A percentile compares a stretch with the other conserved stretches of the same genome.
phyloP scores from a whole-genome alignment of 2,888 invertebrate genomes.

The Muschampia plurimacula region DNA sequence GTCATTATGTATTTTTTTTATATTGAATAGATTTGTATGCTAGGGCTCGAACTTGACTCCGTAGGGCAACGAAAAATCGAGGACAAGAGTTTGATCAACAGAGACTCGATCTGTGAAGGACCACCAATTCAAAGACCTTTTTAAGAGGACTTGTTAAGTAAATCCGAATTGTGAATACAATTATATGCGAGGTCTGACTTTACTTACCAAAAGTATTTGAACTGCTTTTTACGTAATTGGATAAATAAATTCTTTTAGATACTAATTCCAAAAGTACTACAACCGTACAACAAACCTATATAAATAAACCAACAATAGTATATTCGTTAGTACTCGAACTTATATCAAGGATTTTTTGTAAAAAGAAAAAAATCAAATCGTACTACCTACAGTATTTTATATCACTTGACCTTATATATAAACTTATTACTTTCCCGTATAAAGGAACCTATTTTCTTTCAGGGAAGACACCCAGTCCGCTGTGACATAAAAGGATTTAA shows the following conservation, averaged over 20 bases:
- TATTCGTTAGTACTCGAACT: too few species aligned
- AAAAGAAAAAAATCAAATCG: too few species aligned
- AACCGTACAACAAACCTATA: too few species aligned
- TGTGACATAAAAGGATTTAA: too few species aligned
- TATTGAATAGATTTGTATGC: slow-evolving; percentile 2
- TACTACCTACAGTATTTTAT: too few species aligned
- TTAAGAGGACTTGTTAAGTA: slow-evolving; percentile 40
- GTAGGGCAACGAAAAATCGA: slow-evolving; percentile 29
- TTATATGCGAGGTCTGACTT: slow-evolving; percentile 16
- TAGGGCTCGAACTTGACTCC: slow-evolving; percentile 10
- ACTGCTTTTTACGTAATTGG: slow-evolving; percentile 25
- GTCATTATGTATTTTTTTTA: neutral
- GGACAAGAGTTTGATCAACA: slow-evolving; percentile 43
- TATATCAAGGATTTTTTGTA: too few species aligned
- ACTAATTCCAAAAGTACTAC: neutral
- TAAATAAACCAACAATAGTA: too few species aligned
- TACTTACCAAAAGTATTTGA: slow-evolving; percentile 15
- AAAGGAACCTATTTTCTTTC: too few species aligned
- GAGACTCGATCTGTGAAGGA: slow-evolving; percentile 43
- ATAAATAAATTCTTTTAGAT: slow-evolving; percentile 20
- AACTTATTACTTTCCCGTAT: too few species aligned
- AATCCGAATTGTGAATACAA: slow-evolving; percentile 37
- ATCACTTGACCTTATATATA: too few species aligned
- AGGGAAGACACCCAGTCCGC: too few species aligned
- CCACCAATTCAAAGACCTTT: slow-evolving; percentile 42